Evolutionary conservation across 2,113 vertebrate genomes (phyloP), one percentile per base, ranked within the genome.

Genomic region (Poeciliopsis prolifica): DNA sequence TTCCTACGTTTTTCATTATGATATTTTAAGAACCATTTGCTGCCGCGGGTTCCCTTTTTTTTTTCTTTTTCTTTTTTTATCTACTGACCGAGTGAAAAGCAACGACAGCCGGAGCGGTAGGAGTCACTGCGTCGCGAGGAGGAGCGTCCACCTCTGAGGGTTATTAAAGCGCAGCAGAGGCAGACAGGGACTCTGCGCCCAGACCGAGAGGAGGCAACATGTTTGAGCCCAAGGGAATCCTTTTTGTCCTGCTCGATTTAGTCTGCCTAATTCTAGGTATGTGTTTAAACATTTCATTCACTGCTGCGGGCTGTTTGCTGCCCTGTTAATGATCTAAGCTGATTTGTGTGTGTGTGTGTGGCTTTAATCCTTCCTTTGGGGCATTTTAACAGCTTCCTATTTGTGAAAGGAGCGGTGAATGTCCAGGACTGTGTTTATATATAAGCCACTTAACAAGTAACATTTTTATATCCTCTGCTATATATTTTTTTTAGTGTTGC

Each of bases 201-300:
- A 60, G 66, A 77, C 82, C 0, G 74, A 83, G 76, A 31, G n/a
- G 78, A 85, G 79, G 44, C 37, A 90, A 91, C 85, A 99, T 98
- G 97, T 98, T 98, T 92, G 97, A 98, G 91, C 89, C 93, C 74
- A 94, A 92, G 92, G 94, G 96, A 86, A 90, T 98, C 81, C 95
- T 96, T 22, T 98, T 95, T 91, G 92, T 98, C 77, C 86, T 94
- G 85, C 93, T 99, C 26, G 97, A 99, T 87, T 7, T 97, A 35
- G 82, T 91, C 63, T 99, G 97, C 85, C 92, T 99, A 37, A 10
- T 97, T 61, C 92, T 98, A 54, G 97, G 97, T 98, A 96, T 61
- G 96, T 96, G 60, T 69, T 58, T 5, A 5, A 61, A 65, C 12
- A 13, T 28, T 33, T 17, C 9, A 9, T 31, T 17, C 33, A 37